Evolutionary conservation across 2,888 invertebrate species (phyloP), one percentile per base, ranked within the genome.

Genomic region (Electrophaes corylata): DNA sequence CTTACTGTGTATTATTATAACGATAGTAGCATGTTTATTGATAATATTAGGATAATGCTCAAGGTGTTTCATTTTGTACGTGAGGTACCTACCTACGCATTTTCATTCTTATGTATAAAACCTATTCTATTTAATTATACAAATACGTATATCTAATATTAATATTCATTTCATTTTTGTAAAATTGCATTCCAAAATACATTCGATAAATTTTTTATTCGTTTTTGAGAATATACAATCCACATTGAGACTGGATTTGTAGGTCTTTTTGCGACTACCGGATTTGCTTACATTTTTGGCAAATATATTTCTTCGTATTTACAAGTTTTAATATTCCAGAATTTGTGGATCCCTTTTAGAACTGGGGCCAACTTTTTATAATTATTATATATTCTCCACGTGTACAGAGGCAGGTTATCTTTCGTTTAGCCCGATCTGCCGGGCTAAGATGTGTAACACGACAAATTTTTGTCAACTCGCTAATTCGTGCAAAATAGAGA

Each of bases 311-410:
- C 57, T 67, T 65, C 65, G 74, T 79, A 79, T 85, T 83, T 82
- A 86, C 83, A 84, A 79, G 72, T 79, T 77, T 83, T 81, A 76
- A 79, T 83, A 83, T 83, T 79, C 84, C 83, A 79, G 79, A 78
- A 78, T 83, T 82, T 78, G 75, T 81, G 86, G 86, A 86, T 84
- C 88, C 91, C 89, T 88, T 59, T 82, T 84, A 75, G 76, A 77
- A 84, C 73, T 78, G 91, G 91, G 91, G 89, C 91, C 90, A 91
- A 90, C 65, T 82, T 88, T 87, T 88, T 84, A 83, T 81, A 35
- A 87, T 81, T 75, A 81, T 76, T 75, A 76, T 81, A 79, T 69
- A 76, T 57, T 57, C 50, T 62, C 63, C 60, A 66, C 55, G 61
- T 63, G 61, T 64, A 62, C 47, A 65, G 52, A 39, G 51, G 20